Base-by-base conservation (phyloP, 2,888 invertebrate genomes). In the Spilarctia lutea region DNA sequence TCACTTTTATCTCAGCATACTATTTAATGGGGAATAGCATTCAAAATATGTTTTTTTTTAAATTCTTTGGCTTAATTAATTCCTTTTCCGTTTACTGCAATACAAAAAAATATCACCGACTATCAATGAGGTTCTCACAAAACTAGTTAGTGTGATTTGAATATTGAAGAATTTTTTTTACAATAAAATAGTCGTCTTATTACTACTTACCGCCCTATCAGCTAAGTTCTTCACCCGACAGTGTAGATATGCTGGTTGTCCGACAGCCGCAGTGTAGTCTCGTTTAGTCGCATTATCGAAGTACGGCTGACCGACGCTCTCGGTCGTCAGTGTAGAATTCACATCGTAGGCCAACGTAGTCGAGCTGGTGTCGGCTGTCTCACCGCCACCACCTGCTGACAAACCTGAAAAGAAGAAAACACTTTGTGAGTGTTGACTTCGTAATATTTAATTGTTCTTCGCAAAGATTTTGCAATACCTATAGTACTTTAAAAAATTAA, bases 201-300 rank as follows among this genome's bases (percentile, higher is more conserved):
- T 11, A 67, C 16, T 79, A 97, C 98, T 97, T 96, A 98, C 98
- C 92, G 98, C 98, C 94, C 98, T 96, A 93, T 98, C 98, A 75
- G 98, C 98, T 85, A 98, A 96, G 94, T 98, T 98, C 89, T 98
- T 97, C 81, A 98, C 98, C 80, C 98, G 96, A 91, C 98, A 98
- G 91, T 98, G 98, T 76, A 98, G 96, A 89, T 98, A 97, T 42
- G 98, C 98, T 30, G 98, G 97, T 91, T 98, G 98, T 42, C 98
- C 98, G 65, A 98, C 98, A 6, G 98, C 98, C 24, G 98, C 98
- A 42, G 98, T 98, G 88, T 98, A 97, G 89, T 98, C 98, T 66
- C 98, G 96, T 87, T 97, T 97, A 27, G 98, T 98, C 75, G 97
- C 96, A 92, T 98, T 98, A 93, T 98, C 98, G 93, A 98, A 98